Conservation (phyloP, 37 sponge, comb jelly and placozoan genomes). For the Beroe ovata region DNA sequence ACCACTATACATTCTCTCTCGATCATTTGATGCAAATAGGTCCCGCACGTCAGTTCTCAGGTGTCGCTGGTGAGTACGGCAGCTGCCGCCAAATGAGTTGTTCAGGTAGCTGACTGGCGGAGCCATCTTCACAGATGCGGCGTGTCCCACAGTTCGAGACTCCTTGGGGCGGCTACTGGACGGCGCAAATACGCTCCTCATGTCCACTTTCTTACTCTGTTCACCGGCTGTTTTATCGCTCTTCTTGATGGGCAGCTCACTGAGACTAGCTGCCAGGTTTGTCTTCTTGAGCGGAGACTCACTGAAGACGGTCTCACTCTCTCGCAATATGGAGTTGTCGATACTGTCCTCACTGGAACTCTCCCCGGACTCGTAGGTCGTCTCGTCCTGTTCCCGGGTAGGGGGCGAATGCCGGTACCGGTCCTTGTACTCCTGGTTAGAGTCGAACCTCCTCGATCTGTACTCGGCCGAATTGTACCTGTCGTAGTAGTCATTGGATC, state of each 20-base stretch:
- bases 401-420: conserved; percentile 59
- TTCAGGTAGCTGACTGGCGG: not conserved
- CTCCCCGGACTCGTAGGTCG: conserved; percentile 51
- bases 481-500: conserved; percentile 62
- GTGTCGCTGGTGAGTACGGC: conserved; percentile 50
- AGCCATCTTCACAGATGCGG: not conserved
- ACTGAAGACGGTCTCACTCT: conserved; percentile 20
- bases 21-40: conserved; percentile 15
- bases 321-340: conserved; percentile 7
- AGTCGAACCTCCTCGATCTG: not conserved
- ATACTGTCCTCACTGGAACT: conserved; percentile 30
- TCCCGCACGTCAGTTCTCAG: conserved; percentile 50
- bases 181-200: not conserved
- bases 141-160: conserved; percentile 36
- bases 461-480: conserved; percentile 21
- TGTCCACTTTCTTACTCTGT: not conserved
- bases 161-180: not conserved
- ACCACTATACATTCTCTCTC: not conserved
- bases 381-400: conserved; percentile 39
- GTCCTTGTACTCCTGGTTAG: conserved; percentile 18
- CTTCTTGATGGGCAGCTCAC: not conserved
- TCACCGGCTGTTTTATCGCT: not conserved
- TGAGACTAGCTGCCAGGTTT: not conserved
- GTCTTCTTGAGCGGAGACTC: not conserved
- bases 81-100: conserved; percentile 36